phyloP scores from a whole-genome alignment of 2,888 invertebrate species.

The Antitype chi region DNA sequence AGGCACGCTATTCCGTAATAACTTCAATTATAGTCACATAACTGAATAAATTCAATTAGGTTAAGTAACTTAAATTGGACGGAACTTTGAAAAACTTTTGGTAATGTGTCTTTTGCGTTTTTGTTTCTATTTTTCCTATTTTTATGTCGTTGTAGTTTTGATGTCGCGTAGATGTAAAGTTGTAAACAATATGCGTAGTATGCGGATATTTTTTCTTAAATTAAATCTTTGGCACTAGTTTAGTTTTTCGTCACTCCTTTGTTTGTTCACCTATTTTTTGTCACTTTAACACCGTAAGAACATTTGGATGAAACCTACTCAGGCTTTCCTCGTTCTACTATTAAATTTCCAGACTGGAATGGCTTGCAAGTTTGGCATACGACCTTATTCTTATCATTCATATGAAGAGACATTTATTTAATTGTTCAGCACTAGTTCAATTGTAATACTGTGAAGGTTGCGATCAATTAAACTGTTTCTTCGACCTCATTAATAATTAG shows the following conservation, averaged over 20 bases:
- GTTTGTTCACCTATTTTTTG: slow-evolving; percentile 28
- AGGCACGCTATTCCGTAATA: slow-evolving; percentile 62
- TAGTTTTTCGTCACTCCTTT: slow-evolving; percentile 31
- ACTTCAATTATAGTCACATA: slow-evolving; percentile 52
- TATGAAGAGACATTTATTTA: background rate
- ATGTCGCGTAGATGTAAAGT: slow-evolving; percentile 39
- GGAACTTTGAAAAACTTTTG: slow-evolving; percentile 39
- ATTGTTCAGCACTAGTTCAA: background rate
- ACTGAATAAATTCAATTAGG: slow-evolving; percentile 54
- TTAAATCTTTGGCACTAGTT: slow-evolving; percentile 46
- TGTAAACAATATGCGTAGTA: slow-evolving; percentile 37
- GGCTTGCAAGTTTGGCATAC: background rate
- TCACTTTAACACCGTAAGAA: slow-evolving; percentile 17
- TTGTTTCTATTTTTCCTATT: slow-evolving; percentile 5
- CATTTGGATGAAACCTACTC: slow-evolving; percentile 2
- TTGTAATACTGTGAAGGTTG: background rate
- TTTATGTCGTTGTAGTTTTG: slow-evolving; percentile 9
- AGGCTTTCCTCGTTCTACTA: background rate
- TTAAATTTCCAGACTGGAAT: slow-evolving; percentile 4
- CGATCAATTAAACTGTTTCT: background rate
- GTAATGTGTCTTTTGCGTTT: slow-evolving; percentile 60
- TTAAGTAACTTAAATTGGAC: slow-evolving; percentile 51
- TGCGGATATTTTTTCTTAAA: slow-evolving; percentile 37
- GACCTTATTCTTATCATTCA: background rate
- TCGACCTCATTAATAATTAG: background rate